Conservation (phyloP, 2,113 vertebrate species). For the Diadophis punctatus region DNA sequence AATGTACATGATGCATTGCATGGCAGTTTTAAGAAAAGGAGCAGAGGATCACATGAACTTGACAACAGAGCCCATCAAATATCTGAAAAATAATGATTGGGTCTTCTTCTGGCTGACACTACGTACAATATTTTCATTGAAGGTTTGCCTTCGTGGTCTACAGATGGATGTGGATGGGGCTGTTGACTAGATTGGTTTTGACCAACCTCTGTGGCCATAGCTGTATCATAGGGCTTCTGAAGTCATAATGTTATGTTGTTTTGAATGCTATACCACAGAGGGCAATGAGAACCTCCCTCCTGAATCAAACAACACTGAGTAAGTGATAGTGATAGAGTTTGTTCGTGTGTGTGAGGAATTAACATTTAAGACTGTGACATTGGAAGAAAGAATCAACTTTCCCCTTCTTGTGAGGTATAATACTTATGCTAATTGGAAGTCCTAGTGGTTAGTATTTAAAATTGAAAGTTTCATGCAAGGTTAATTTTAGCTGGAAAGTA, state of each 20-base stretch:
- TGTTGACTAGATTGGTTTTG: background rate
- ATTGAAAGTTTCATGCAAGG: background rate
- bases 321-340: background rate
- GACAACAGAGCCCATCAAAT: background rate
- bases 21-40: conserved; percentile 38
- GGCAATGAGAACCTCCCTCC: background rate
- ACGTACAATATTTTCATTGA: conserved; percentile 24
- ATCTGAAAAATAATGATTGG: conserved; percentile 35
- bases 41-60: conserved; percentile 31
- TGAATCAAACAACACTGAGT: background rate
- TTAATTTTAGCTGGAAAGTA: background rate
- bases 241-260: background rate
- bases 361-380: background rate
- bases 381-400: background rate
- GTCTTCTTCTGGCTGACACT: conserved; percentile 25
- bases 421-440: background rate
- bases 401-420: too few relatives aligned
- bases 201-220: background rate
- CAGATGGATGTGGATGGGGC: background rate
- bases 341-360: background rate
- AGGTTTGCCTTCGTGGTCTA: background rate
- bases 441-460: background rate
- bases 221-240: background rate
- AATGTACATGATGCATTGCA: background rate
- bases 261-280: background rate